Conservation (phyloP, 2,888 invertebrate species). For the Seira sanloemensis region DNA sequence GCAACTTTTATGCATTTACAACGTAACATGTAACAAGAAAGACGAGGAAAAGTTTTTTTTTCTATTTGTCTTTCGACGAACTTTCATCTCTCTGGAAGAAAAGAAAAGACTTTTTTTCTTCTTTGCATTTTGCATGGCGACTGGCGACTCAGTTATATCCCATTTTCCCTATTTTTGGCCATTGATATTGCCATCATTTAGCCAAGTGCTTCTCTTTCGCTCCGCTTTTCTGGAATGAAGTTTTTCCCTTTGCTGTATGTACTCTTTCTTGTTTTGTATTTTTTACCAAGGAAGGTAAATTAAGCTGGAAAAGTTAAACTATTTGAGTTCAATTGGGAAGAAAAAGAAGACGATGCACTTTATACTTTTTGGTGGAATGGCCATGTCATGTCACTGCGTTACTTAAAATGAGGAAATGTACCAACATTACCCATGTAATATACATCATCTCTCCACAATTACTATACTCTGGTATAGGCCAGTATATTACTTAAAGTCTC, state of each 20-base stretch:
- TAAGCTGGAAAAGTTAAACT: neutral
- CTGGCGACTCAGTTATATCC: neutral
- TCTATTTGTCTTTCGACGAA: neutral
- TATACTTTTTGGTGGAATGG: neutral
- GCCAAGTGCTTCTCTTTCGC: neutral
- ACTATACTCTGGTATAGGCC: neutral
- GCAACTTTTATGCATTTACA: constrained; percentile 22
- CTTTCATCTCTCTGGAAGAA: neutral
- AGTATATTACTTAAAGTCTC: neutral
- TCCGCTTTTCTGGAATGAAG: neutral
- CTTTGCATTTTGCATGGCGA: constrained; percentile 29
- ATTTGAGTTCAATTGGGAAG: neutral
- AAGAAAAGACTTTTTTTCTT: neutral
- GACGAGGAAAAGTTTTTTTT: too few species aligned
- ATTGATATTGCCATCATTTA: neutral
- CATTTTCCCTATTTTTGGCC: neutral
- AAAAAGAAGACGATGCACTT: neutral
- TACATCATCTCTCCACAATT: neutral
- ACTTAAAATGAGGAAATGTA: neutral
- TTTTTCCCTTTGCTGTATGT: neutral
- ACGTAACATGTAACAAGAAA: too few species aligned
- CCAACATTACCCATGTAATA: neutral
- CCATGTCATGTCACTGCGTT: neutral
- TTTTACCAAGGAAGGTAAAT: neutral
- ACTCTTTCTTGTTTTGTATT: neutral